A percentile compares a stretch with the other conserved stretches of the same genome.
These are phyloP conservation scores for Austrofundulus limnaeus DNA, from an alignment of 2,113 vertebrate genomes.

Conservation along the genomic window DNA sequence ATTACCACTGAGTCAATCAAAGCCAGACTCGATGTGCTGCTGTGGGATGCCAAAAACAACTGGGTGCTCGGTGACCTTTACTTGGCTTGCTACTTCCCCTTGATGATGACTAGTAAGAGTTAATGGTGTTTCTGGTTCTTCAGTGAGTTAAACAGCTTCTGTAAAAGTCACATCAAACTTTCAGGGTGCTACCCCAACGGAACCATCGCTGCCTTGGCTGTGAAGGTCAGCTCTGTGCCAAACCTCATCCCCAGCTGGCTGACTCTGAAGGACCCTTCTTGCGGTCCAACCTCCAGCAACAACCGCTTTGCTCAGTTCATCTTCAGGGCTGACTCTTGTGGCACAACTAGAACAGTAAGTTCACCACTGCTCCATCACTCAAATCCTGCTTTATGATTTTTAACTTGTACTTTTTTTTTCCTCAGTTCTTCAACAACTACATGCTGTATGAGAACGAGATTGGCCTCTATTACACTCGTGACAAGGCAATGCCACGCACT, in stretches of 20 bases:
- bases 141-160: too few relatives aligned
- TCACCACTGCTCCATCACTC: too few relatives aligned
- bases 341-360: slow-evolving; percentile 72
- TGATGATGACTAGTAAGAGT: slow-evolving; percentile 62
- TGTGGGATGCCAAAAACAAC: slow-evolving; percentile 50
- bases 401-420: background rate
- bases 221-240: slow-evolving; percentile 72
- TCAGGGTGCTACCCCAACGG: slow-evolving; percentile 77
- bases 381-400: too few relatives aligned
- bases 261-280: slow-evolving; percentile 70
- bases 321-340: slow-evolving; percentile 71
- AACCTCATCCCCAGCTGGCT: slow-evolving; percentile 54
- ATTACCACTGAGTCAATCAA: slow-evolving; percentile 46
- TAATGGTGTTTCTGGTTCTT: background rate
- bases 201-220: slow-evolving; percentile 68
- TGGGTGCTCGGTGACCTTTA: slow-evolving; percentile 68
- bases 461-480: slow-evolving; percentile 4
- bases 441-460: slow-evolving; percentile 79
- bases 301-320: slow-evolving; percentile 71
- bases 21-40: slow-evolving; percentile 60
- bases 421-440: slow-evolving; percentile 69
- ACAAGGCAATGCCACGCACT: background rate
- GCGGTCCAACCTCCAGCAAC: slow-evolving; percentile 67
- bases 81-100: slow-evolving; percentile 74
- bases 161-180: too few relatives aligned